Evolutionary conservation across 1,140 invertebrate species (phyloP).

Genomic region (Sogatella furcifera): DNA sequence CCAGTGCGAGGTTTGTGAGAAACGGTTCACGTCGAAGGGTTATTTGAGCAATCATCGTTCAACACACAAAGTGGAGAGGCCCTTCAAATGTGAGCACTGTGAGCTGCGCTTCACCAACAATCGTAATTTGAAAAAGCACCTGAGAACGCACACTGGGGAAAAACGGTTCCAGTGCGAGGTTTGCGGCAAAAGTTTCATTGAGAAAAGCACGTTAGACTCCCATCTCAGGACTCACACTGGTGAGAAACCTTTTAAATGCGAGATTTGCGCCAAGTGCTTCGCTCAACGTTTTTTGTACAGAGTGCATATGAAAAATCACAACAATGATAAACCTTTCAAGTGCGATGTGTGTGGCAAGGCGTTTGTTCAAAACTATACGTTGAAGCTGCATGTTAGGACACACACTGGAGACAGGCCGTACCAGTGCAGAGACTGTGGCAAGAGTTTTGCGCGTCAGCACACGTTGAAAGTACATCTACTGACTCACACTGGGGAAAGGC

Average conservation of each 20-base stretch:
- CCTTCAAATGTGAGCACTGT: conserved; percentile 51
- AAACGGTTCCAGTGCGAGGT: no score
- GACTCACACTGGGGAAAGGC: no score
- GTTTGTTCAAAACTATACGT: conserved; percentile 32
- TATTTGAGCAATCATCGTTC: conserved; percentile 33
- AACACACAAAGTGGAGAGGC: conserved; percentile 45
- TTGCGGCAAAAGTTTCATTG: no score
- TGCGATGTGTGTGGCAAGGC: conserved; percentile 50
- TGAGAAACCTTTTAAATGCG: conserved; percentile 45
- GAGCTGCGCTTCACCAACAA: conserved; percentile 39
- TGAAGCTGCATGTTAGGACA: conserved; percentile 29
- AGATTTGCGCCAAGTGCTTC: conserved; percentile 37
- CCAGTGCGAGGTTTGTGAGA: conserved; percentile 6
- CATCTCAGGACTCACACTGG: conserved; percentile 41
- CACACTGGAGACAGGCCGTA: conserved; percentile 51
- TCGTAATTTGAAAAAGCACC: conserved; percentile 25
- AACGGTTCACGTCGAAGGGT: not conserved
- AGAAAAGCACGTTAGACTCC: no score
- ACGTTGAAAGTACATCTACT: no score
- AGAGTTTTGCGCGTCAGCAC: not conserved
- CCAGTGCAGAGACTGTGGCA: conserved; percentile 43
- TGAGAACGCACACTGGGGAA: no score
- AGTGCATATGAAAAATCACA: conserved; percentile 38
- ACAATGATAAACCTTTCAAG: conserved; percentile 45
- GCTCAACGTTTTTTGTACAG: no score